These are phyloP conservation scores for Potamilus streckersoni DNA, from an alignment of 1,140 invertebrate genomes.

Conservation along the genomic window DNA sequence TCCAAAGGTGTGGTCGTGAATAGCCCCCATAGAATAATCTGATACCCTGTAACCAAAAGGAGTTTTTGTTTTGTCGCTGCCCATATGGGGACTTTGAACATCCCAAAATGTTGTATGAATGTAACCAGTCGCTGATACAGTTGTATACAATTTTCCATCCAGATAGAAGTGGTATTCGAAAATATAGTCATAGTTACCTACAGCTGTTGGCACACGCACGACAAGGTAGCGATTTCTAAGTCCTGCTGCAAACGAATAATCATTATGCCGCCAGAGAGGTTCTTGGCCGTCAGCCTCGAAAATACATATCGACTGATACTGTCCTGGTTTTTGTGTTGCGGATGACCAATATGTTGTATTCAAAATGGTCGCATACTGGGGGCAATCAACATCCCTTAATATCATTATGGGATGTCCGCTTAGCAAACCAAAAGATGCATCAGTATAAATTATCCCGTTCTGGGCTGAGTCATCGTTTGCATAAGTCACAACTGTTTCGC, in stretches of 20 bases:
- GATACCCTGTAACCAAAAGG: slow-evolving; percentile 42
- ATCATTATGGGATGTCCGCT: slow-evolving; percentile 10
- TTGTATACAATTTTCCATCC: slow-evolving; percentile 32
- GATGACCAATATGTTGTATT: slow-evolving; percentile 23
- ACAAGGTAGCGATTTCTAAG: slow-evolving; percentile 26
- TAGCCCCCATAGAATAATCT: slow-evolving; percentile 31
- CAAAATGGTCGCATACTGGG: slow-evolving; percentile 17
- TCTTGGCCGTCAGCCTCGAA: slow-evolving; percentile 25
- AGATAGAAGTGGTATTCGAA: slow-evolving; percentile 39
- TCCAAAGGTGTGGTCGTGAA: slow-evolving; percentile 54
- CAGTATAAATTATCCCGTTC: slow-evolving; percentile 29
- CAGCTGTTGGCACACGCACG: slow-evolving; percentile 8
- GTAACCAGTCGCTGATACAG: slow-evolving; percentile 38
- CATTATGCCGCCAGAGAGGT: slow-evolving; percentile 16
- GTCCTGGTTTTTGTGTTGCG: slow-evolving; percentile 10
- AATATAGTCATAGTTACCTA: slow-evolving; percentile 47
- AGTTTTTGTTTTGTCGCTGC: slow-evolving; percentile 18
- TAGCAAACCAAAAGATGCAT: slow-evolving; percentile 24
- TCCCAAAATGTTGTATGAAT: slow-evolving; percentile 39
- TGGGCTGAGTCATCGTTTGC: slow-evolving; percentile 22
- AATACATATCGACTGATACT: slow-evolving; percentile 18
- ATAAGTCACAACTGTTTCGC: slow-evolving; percentile 37
- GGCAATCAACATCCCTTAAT: slow-evolving; percentile 21
- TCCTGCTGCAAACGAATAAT: slow-evolving; percentile 13
- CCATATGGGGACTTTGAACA: slow-evolving; percentile 8